A percentile compares a stretch with the other conserved stretches of the same genome.
These are phyloP conservation scores for Melanerpes formicivorus DNA, from an alignment of 2,113 vertebrate genomes.

Conservation along the genomic window DNA sequence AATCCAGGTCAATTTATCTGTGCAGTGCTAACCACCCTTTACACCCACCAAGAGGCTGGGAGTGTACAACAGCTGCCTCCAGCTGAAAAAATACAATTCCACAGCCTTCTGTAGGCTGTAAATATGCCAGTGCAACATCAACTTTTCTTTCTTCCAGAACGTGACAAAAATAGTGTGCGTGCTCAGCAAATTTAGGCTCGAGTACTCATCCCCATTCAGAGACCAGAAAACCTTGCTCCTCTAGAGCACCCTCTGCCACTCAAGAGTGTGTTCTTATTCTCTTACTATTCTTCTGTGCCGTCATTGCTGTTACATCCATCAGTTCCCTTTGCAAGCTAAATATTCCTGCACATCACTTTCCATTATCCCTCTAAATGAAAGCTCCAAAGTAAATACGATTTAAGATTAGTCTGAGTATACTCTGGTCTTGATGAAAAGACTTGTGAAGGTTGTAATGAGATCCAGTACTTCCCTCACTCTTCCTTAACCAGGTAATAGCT, in stretches of 20 bases:
- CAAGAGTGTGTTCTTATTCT: not conserved
- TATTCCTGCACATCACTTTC: not conserved
- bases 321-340: not conserved
- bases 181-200: not conserved
- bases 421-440: not conserved
- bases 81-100: not conserved
- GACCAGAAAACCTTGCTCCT: not conserved
- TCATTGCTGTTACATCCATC: not conserved
- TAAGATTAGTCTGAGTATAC: not conserved
- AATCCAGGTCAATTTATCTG: not conserved
- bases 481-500: not conserved
- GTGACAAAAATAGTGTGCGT: not conserved
- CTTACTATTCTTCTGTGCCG: accelerated
- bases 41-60: not conserved
- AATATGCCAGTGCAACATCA: not conserved
- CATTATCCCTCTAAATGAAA: not conserved
- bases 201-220: accelerated
- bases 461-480: not conserved
- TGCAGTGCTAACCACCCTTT: not conserved
- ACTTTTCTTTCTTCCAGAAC: not conserved
- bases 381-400: not conserved
- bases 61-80: not conserved
- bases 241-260: not conserved
- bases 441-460: not conserved
- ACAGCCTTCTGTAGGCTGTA: not conserved